Percentiles rank a stretch among this genome's conserved stretches.
phyloP scores from a whole-genome alignment of 2,113 vertebrate genomes.

The Cebidichthys violaceus region DNA sequence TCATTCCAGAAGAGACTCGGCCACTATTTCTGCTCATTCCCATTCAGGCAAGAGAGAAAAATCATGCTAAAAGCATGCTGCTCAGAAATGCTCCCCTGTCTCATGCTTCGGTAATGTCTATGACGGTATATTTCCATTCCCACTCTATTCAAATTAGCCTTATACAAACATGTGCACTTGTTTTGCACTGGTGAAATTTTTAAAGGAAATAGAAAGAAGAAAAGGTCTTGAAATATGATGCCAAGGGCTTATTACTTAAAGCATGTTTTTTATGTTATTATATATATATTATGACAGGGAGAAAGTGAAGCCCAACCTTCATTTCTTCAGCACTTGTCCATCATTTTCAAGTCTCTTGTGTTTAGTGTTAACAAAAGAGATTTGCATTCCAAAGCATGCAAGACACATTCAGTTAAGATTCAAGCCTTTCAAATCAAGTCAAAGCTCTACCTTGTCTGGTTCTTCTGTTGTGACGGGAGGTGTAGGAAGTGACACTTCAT shows the following conservation, averaged over 20 bases:
- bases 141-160: constrained; percentile 19
- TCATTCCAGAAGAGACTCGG: constrained; percentile 24
- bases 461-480: constrained; percentile 51
- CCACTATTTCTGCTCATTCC: constrained; percentile 43
- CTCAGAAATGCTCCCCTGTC: constrained; percentile 37
- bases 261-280: background rate
- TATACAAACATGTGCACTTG: constrained; percentile 10
- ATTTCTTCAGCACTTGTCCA: constrained; percentile 37
- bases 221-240: constrained; percentile 27
- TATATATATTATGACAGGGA: background rate
- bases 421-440: constrained; percentile 7
- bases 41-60: constrained; percentile 58
- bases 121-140: constrained; percentile 30
- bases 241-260: constrained; percentile 28
- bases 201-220: constrained; percentile 28
- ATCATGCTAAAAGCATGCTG: constrained; percentile 76
- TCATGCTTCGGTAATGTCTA: constrained; percentile 50
- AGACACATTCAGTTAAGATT: constrained; percentile 1
- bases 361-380: constrained; percentile 28
- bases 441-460: constrained; percentile 68
- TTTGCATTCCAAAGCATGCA: constrained; percentile 65
- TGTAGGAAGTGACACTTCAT: constrained; percentile 23
- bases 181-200: constrained; percentile 84
- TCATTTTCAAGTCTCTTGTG: constrained; percentile 29
- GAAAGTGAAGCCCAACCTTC: background rate